Evolutionary conservation across 2,888 invertebrate species (phyloP).

Genomic region (Agrypnus murinus): DNA sequence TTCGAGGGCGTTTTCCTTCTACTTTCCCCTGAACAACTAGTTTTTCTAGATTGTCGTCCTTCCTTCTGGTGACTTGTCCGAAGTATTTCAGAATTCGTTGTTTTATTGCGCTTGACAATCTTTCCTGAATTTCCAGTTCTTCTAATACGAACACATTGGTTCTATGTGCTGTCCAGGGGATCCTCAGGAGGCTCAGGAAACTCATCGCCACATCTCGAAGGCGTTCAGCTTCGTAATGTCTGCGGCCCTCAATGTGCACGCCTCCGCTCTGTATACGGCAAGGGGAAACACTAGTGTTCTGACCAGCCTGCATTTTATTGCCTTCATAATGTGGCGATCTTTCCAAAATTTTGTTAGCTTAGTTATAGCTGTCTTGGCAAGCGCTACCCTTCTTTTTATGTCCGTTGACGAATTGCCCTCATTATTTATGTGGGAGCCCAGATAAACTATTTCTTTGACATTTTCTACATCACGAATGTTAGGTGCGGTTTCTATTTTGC

Average conservation of each 20-base stretch:
- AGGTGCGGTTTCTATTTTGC: constrained; percentile 25
- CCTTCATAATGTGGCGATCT: constrained; percentile 20
- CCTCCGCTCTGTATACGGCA: constrained; percentile 11
- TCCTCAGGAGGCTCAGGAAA: constrained; percentile 15
- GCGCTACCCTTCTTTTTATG: constrained; percentile 22
- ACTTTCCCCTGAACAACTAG: background rate
- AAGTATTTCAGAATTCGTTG: background rate
- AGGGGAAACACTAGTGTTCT: constrained; percentile 9
- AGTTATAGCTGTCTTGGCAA: constrained; percentile 25
- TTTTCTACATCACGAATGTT: constrained; percentile 16
- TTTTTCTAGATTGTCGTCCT: constrained; percentile 14
- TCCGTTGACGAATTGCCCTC: constrained; percentile 16
- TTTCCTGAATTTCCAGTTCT: constrained; percentile 20
- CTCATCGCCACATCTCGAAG: constrained; percentile 1
- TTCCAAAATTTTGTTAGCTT: constrained; percentile 26
- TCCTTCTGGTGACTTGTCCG: constrained; percentile 4
- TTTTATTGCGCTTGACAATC: constrained; percentile 3
- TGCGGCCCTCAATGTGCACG: constrained; percentile 5
- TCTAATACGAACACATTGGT: constrained; percentile 27
- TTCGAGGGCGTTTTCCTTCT: background rate
- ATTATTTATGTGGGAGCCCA: constrained; percentile 24
- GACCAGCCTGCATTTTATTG: constrained; percentile 7
- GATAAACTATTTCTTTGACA: constrained; percentile 26
- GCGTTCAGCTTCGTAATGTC: constrained; percentile 5
- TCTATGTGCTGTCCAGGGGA: constrained; percentile 28